Base-by-base conservation (phyloP, 2,113 vertebrate genomes). In the Piliocolobus tephrosceles region DNA sequence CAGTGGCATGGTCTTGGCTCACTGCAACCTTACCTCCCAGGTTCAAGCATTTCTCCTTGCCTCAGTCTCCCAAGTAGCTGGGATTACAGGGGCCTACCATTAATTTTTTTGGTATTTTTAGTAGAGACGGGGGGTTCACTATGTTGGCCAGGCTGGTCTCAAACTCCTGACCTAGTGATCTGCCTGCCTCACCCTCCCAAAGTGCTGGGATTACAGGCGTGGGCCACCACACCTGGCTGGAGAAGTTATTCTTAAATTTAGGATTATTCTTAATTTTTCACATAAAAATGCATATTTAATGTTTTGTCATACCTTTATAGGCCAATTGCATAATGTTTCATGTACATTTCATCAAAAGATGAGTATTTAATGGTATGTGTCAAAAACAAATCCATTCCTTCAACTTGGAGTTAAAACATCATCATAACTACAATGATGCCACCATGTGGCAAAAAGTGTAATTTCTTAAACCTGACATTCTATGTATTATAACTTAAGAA, bases 391-490 rank as follows among this genome's bases (percentile, higher is more conserved):
- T 85, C 73, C 58, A 97, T 72, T 94, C 68, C 92, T 94, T 93
- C 43, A 57, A 47, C 47, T 55, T 92, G 55, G 5, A 38, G 32
- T 68, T 79, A 78, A 93, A 96, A 81, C 32, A 68, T 22, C 30
- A 95, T 97, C 32, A 27, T 82, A 96, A 57, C 88, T 92, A 76
- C 97, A 96, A 96, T 32, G 32, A 87, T 88, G 97, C 98, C 97
- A 96, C 84, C 98, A 70, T 88, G 96, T 97, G 97, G 97, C 88
- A 61, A 81, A 95, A 93, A 47, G 6, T 61, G 10, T 84, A 12
- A 52, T 84, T 72, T 95, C 57, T 80, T 72, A 68, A 93, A 79
- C 30, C 55, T 40, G 5, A 45, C 22, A 52, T 61, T 47, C 52
- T 73, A 1, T 79, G 8, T 72, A 52, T 6, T 20, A 55, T 61